Conservation (phyloP, 2,113 vertebrate genomes). For the Stegostoma tigrinum region DNA sequence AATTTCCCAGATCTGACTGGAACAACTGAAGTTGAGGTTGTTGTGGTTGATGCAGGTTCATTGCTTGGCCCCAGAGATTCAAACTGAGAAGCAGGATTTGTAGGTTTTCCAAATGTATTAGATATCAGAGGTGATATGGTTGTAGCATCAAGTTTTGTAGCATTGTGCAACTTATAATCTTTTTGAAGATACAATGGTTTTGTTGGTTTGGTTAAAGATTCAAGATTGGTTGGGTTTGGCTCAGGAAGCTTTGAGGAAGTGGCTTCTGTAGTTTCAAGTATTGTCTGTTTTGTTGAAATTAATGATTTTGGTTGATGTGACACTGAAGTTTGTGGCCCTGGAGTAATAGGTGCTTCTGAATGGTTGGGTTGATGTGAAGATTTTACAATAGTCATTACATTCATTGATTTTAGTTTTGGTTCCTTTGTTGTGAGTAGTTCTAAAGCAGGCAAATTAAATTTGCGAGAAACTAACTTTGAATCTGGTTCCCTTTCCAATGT, state of each 20-base stretch:
- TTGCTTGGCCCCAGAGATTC: background rate
- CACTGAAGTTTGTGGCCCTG: background rate
- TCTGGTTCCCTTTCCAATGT: background rate
- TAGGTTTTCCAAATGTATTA: constrained; percentile 35
- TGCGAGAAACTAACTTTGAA: background rate
- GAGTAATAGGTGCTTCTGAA: background rate
- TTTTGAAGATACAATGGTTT: background rate
- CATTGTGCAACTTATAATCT: background rate
- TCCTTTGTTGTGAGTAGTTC: background rate
- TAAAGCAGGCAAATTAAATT: background rate
- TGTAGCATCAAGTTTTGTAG: background rate
- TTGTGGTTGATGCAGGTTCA: constrained; percentile 36
- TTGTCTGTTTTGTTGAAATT: background rate
- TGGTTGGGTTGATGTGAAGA: background rate
- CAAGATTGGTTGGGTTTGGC: background rate
- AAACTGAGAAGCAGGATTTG: constrained; percentile 38
- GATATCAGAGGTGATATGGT: constrained; percentile 32
- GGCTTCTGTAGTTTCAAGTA: background rate
- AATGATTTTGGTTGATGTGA: background rate
- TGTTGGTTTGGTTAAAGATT: background rate
- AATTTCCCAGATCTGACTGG: constrained; percentile 40
- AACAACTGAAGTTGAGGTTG: constrained; percentile 38
- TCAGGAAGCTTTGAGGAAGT: background rate
- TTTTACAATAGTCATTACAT: background rate
- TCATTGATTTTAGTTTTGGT: background rate